phyloP scores from a whole-genome alignment of 2,797 vertebrate species.

The Rhodeus uyekii region DNA sequence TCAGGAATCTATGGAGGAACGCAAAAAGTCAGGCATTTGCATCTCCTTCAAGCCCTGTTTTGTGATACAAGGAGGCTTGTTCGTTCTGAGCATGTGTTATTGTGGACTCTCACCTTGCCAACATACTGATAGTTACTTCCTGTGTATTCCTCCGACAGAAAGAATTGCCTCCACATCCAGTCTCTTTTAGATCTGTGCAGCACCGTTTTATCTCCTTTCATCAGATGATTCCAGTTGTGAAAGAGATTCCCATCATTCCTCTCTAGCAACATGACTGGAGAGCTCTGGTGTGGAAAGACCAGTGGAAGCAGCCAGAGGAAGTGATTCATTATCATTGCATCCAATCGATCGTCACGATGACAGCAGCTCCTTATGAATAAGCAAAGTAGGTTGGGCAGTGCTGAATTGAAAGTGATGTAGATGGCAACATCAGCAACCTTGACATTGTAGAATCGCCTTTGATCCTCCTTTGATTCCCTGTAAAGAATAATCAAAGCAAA shows the following conservation, averaged over 20 bases:
- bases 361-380: conserved; percentile 50
- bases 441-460: conserved; percentile 58
- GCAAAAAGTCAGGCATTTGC: conserved; percentile 21
- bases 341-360: conserved; percentile 53
- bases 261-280: conserved; percentile 33
- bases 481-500: conserved; percentile 50
- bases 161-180: conserved; percentile 92
- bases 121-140: conserved; percentile 85
- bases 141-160: conserved; percentile 85
- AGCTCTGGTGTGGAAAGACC: conserved; percentile 52
- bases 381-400: conserved; percentile 51
- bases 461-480: conserved; percentile 58
- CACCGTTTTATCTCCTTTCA: conserved; percentile 66
- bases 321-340: conserved; percentile 60
- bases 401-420: conserved; percentile 47
- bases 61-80: conserved; percentile 5
- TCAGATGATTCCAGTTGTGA: conserved; percentile 46
- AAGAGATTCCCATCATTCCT: conserved; percentile 60
- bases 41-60: conserved; percentile 19
- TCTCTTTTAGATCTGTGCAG: conserved; percentile 80
- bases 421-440: conserved; percentile 53
- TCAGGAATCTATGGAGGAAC: conserved; percentile 13
- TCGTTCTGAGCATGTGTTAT: not conserved
- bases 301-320: conserved; percentile 58
- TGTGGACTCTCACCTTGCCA: conserved; percentile 81